phyloP scores from a whole-genome alignment of 2,113 vertebrate genomes.

The Nyctereutes procyonoides region DNA sequence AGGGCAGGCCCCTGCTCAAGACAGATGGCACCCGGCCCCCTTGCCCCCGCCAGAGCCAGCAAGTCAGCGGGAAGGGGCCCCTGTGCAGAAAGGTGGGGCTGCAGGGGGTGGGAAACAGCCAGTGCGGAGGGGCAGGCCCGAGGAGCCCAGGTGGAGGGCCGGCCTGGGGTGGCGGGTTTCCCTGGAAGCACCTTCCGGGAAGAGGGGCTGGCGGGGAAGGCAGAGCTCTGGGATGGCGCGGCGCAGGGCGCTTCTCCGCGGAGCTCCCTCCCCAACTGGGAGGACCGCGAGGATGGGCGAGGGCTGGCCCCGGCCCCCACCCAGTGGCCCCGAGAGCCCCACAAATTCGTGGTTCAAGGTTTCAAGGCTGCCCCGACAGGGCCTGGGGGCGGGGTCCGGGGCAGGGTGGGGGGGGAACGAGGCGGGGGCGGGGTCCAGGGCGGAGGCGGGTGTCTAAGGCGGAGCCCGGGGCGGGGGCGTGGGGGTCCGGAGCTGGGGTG shows the following conservation, averaged over 20 bases:
- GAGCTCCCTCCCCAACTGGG: background rate
- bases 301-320: background rate
- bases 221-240: background rate
- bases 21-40: too few species aligned
- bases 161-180: background rate
- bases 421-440: fast-evolving
- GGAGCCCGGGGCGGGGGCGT: too few species aligned
- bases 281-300: fast-evolving
- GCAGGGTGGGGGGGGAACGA: background rate
- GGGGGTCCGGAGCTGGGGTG: background rate
- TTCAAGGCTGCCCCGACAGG: too few species aligned
- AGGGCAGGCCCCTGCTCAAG: background rate
- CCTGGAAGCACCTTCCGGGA: background rate
- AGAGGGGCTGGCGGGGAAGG: fast-evolving
- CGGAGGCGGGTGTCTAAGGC: too few species aligned
- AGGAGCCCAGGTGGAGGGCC: fast-evolving
- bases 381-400: background rate
- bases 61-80: background rate
- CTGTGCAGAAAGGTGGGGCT: fast-evolving
- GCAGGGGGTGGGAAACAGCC: background rate
- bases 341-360: background rate
- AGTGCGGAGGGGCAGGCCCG: too few species aligned
- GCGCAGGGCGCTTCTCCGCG: background rate
- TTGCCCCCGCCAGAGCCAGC: too few species aligned
- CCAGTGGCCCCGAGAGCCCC: background rate